Percentiles rank a stretch among this genome's conserved stretches.
Evolutionary conservation across 2,888 invertebrate genomes (phyloP).

Genomic region (Julus scanicus): DNA sequence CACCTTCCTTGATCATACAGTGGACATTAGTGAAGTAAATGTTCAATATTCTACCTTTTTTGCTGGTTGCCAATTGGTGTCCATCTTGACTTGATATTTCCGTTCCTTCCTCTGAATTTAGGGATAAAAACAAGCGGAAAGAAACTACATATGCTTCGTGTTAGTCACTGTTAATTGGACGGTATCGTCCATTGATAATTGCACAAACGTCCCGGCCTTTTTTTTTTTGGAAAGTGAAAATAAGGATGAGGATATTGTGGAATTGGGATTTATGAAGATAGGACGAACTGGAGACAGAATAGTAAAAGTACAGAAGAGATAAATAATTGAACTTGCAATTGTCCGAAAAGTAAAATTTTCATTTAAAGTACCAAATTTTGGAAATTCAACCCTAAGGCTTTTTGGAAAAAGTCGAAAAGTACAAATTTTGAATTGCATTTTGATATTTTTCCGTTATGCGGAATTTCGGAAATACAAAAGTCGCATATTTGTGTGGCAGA

Average conservation of each 20-base stretch:
- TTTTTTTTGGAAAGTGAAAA: slow-evolving; percentile 36
- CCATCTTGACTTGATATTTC: slow-evolving; percentile 57
- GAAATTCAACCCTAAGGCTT: background rate
- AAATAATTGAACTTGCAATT: background rate
- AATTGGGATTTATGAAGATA: background rate
- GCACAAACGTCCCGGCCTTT: slow-evolving; percentile 61
- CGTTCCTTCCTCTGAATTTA: slow-evolving; percentile 77
- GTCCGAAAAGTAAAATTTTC: background rate
- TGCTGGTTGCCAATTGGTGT: background rate
- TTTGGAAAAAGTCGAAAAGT: background rate
- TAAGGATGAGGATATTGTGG: background rate
- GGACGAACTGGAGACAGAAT: background rate
- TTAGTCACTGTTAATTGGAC: slow-evolving; percentile 63
- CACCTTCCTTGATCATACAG: background rate
- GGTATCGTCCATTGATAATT: slow-evolving; percentile 58
- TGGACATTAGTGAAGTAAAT: background rate
- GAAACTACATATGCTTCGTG: slow-evolving; percentile 71
- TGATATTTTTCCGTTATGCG: background rate
- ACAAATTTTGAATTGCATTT: background rate
- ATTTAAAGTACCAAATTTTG: background rate
- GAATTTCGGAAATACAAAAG: background rate
- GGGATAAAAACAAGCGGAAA: slow-evolving; percentile 79
- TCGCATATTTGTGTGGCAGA: background rate
- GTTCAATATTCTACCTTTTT: slow-evolving; percentile 55
- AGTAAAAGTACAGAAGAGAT: background rate